phyloP scores from a whole-genome alignment of 2,797 vertebrate species.

The Astyanax mexicanus region DNA sequence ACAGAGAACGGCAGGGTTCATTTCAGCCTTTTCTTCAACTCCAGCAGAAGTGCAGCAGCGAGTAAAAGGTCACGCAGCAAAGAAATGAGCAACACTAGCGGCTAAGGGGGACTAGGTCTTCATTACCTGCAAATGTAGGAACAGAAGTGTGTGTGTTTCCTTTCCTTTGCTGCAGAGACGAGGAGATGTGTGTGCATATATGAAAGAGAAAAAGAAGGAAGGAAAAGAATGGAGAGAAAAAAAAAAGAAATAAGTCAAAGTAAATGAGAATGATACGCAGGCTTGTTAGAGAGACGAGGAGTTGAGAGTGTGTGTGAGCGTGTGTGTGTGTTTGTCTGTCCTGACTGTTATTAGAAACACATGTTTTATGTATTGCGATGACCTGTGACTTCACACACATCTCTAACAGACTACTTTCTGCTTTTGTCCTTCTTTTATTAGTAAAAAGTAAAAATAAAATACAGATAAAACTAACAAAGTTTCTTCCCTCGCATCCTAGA shows the following conservation, averaged over 20 bases:
- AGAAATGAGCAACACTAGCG: neutral
- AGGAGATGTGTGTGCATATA: neutral
- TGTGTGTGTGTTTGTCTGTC: slow-evolving; percentile 64
- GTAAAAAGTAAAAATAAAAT: slow-evolving; percentile 6
- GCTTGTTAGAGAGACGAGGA: slow-evolving; percentile 73
- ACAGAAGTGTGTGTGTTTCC: too few relatives aligned
- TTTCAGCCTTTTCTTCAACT: too few relatives aligned
- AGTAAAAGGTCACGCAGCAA: slow-evolving; percentile 22
- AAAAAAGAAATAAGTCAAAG: slow-evolving; percentile 4
- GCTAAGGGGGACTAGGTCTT: neutral
- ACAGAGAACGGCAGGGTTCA: too few relatives aligned
- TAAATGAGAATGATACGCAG: slow-evolving; percentile 61
- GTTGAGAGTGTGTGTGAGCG: slow-evolving; percentile 44
- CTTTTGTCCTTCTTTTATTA: slow-evolving; percentile 9
- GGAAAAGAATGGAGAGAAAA: slow-evolving; percentile 48
- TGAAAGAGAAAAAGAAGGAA: too few relatives aligned
- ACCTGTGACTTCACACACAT: slow-evolving; percentile 64
- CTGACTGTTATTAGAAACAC: slow-evolving; percentile 63
- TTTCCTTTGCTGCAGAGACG: too few relatives aligned
- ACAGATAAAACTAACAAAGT: slow-evolving; percentile 8
- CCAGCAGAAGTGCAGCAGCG: slow-evolving; percentile 34
- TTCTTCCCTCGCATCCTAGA: neutral
- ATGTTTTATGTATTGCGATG: slow-evolving; percentile 67
- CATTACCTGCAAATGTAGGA: slow-evolving; percentile 17
- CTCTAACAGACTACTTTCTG: slow-evolving; percentile 54